Conservation (phyloP, 2,797 vertebrate genomes). For the Malacoraja senta region DNA sequence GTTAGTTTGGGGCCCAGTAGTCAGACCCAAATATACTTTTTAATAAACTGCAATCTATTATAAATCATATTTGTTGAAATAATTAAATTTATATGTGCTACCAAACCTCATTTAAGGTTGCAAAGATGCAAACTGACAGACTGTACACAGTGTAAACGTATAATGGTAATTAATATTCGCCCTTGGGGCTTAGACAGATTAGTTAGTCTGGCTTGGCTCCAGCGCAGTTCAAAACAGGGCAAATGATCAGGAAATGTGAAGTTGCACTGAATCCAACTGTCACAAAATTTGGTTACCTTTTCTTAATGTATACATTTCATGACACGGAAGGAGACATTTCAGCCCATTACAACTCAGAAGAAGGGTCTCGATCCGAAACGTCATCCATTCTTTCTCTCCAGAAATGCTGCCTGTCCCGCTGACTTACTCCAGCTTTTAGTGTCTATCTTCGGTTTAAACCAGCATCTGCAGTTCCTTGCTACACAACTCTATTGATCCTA, state of each 20-base stretch:
- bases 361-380: no score
- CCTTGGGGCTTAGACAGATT: neutral
- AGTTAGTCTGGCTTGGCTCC: neutral
- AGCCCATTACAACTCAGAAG: no score
- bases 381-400: no score
- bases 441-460: no score
- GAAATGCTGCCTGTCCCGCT: no score
- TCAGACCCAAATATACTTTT: neutral
- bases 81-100: neutral
- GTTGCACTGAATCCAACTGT: neutral
- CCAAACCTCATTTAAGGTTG: neutral
- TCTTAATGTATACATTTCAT: no score
- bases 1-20: neutral
- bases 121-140: no score
- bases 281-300: neutral
- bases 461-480: no score
- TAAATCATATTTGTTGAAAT: neutral
- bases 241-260: neutral
- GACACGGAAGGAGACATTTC: no score
- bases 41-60: neutral
- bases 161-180: neutral
- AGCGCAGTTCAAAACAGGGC: neutral
- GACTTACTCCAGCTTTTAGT: no score
- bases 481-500: no score
- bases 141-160: no score